These are phyloP conservation scores for Cyclura pinguis DNA, from an alignment of 2,797 vertebrate genomes.

Conservation along the genomic window DNA sequence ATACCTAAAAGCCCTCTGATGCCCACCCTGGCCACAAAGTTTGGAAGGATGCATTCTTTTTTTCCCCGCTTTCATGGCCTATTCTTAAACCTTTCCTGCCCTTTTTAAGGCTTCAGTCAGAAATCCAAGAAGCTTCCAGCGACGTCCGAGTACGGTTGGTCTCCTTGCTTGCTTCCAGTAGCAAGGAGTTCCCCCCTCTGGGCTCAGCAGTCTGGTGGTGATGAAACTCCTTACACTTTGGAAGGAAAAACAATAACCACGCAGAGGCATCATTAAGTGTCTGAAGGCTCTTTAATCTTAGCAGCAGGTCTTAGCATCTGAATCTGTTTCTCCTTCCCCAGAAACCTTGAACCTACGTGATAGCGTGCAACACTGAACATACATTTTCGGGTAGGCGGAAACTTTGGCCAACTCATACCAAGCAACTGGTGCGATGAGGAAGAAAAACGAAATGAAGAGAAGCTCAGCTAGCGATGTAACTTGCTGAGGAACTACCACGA, in stretches of 20 bases:
- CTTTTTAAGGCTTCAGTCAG: neutral
- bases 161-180: no score
- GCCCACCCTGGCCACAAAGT: neutral
- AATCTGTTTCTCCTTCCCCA: neutral
- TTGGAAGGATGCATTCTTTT: neutral
- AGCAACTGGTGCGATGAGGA: no score
- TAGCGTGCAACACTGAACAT: neutral
- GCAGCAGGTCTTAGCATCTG: no score
- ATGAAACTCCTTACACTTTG: neutral
- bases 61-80: neutral
- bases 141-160: no score
- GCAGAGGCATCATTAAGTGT: neutral
- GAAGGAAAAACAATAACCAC: neutral
- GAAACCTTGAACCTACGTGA: neutral
- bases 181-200: no score
- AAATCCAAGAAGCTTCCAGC: no score
- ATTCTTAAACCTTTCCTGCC: neutral
- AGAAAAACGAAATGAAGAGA: no score
- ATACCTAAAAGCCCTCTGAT: neutral
- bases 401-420: no score
- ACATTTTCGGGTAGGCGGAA: neutral
- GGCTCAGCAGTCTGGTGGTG: neutral
- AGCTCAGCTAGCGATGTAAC: no score
- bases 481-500: no score
- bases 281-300: conserved; percentile 4